Conservation (phyloP, 1,140 invertebrate genomes). For the Mylabris phalerata region DNA sequence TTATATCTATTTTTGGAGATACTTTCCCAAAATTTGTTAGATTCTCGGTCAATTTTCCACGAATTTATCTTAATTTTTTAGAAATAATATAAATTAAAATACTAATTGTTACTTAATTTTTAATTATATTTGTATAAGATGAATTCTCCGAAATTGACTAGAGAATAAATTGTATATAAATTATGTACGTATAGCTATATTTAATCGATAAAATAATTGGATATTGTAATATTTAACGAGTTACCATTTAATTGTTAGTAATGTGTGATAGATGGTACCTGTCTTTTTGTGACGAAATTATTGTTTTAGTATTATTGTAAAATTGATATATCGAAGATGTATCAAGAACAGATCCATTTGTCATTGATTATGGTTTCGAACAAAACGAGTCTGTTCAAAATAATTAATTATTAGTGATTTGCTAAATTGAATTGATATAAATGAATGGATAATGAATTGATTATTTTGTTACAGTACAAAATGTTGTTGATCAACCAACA, state of each 20-base stretch:
- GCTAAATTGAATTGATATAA: too few species aligned
- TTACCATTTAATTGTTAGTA: conserved; percentile 28
- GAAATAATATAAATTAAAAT: not conserved
- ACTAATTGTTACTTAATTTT: not conserved
- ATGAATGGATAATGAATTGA: too few species aligned
- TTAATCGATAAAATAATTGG: not conserved
- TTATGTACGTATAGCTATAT: not conserved
- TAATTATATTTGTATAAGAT: not conserved
- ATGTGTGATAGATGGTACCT: conserved; percentile 33
- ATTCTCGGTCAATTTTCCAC: too few species aligned
- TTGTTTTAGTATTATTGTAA: not conserved
- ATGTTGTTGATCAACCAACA: too few species aligned
- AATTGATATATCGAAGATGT: too few species aligned
- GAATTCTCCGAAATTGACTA: not conserved
- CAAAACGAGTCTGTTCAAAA: too few species aligned
- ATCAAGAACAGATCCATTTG: too few species aligned
- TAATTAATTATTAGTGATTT: too few species aligned
- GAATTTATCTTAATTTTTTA: too few species aligned
- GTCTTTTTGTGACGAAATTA: conserved; percentile 16
- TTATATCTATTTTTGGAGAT: not conserved
- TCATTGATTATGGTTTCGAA: too few species aligned
- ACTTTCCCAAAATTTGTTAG: not conserved
- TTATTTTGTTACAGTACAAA: too few species aligned
- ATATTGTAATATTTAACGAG: conserved; percentile 8
- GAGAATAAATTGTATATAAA: not conserved